A percentile compares a stretch with the other conserved stretches of the same genome.
phyloP scores from a whole-genome alignment of 2,888 invertebrate genomes.

The Drosophila glabriapex region DNA sequence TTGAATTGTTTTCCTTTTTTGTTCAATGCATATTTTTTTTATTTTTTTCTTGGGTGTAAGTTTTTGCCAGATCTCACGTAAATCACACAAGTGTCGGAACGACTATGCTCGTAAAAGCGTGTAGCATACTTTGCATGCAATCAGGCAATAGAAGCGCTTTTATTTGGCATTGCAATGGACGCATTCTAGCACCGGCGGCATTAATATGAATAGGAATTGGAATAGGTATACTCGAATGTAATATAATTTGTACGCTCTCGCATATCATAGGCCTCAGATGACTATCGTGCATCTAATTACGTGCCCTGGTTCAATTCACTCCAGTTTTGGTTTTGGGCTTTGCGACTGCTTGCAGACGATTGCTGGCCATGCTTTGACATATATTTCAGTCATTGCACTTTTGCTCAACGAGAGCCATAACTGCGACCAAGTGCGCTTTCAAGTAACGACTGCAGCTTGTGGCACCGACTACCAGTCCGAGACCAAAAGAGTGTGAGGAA shows the following conservation, averaged over 20 bases:
- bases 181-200: constrained; percentile 9
- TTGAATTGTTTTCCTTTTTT: constrained; percentile 32
- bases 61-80: constrained; percentile 64
- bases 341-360: constrained; percentile 24
- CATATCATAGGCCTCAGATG: constrained; percentile 38
- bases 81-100: constrained; percentile 72
- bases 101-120: constrained; percentile 53
- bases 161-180: constrained; percentile 39
- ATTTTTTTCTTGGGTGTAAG: constrained; percentile 27
- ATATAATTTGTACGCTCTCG: constrained; percentile 63
- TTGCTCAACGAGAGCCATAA: constrained; percentile 25
- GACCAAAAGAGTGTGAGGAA: not conserved
- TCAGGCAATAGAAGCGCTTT: constrained; percentile 58
- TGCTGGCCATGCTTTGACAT: constrained; percentile 50
- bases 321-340: not conserved
- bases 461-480: not conserved
- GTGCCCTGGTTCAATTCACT: constrained; percentile 21
- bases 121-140: constrained; percentile 60
- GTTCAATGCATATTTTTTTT: constrained; percentile 16
- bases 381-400: constrained; percentile 67
- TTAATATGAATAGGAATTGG: constrained; percentile 5
- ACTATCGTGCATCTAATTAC: constrained; percentile 71
- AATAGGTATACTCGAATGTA: constrained; percentile 13
- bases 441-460: constrained; percentile 19
- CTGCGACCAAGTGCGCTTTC: constrained; percentile 7